Conservation (phyloP, 2,888 invertebrate genomes). For the Lycaena phlaeas region DNA sequence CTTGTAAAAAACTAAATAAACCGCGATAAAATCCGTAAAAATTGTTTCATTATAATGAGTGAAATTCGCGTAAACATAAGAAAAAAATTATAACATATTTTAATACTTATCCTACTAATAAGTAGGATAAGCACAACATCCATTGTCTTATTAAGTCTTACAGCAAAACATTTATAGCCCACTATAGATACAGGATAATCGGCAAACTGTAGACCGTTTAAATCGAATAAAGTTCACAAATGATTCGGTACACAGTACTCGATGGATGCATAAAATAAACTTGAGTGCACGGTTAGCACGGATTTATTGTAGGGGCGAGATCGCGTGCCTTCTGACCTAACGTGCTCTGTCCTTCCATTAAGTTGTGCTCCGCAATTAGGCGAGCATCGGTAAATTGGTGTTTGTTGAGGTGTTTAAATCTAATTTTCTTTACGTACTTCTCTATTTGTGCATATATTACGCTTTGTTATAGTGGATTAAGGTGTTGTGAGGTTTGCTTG, state of each 20-base stretch:
- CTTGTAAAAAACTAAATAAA: too few relatives aligned
- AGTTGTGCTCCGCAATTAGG: slow-evolving; percentile 10
- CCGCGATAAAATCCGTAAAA: too few relatives aligned
- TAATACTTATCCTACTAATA: too few relatives aligned
- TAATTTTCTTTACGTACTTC: slow-evolving; percentile 9
- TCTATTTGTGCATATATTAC: neutral
- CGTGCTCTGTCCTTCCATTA: slow-evolving; percentile 4
- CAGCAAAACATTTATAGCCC: too few relatives aligned
- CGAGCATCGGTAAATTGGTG: slow-evolving; percentile 13
- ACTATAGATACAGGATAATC: too few relatives aligned
- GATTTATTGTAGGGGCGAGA: neutral
- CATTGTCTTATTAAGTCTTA: too few relatives aligned
- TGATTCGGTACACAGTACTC: slow-evolving; percentile 5
- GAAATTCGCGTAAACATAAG: too few relatives aligned
- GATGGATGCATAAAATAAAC: slow-evolving; percentile 7
- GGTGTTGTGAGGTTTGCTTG: too few relatives aligned
- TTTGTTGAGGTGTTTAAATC: slow-evolving; percentile 13
- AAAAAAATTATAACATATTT: too few relatives aligned
- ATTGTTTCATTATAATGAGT: too few relatives aligned
- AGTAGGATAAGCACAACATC: too few relatives aligned
- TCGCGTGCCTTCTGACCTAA: slow-evolving; percentile 4
- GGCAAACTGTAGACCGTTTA: neutral
- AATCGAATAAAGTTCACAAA: slow-evolving; percentile 2
- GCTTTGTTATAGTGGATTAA: slow-evolving; percentile 2
- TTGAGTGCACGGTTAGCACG: neutral